Percentiles rank a stretch among this genome's conserved stretches.
Conservation (phyloP, 1,140 invertebrate genomes). For the Zaprionus lachaisei region DNA sequence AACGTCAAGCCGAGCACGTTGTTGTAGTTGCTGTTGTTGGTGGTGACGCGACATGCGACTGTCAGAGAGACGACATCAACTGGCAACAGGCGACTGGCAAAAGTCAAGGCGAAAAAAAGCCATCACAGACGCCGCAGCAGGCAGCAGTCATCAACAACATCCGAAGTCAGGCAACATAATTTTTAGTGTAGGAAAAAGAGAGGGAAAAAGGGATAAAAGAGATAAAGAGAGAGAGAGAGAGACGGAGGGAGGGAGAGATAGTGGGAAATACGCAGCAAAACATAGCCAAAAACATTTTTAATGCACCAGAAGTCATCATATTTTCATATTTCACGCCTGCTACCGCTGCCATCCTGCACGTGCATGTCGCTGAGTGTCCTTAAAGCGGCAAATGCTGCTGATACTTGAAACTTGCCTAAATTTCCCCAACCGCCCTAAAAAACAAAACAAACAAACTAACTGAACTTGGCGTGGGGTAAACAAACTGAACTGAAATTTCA, state of each 20-base stretch:
- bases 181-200: constrained; percentile 22
- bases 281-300: constrained; percentile 49
- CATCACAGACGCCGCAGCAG: constrained; percentile 39
- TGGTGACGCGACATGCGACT: constrained; percentile 36
- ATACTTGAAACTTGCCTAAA: constrained; percentile 36
- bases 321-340: constrained; percentile 69
- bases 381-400: constrained; percentile 48
- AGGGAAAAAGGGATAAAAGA: neutral
- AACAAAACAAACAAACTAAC: constrained; percentile 11
- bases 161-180: constrained; percentile 46
- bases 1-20: constrained; percentile 56
- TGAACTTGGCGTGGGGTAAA: constrained; percentile 37
- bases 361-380: constrained; percentile 48
- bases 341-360: constrained; percentile 25
- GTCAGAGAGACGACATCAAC: constrained; percentile 38
- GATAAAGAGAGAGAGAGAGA: constrained; percentile 17
- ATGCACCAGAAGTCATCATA: constrained; percentile 74
- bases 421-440: constrained; percentile 26
- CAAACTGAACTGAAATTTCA: constrained; percentile 64
- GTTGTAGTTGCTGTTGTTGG: constrained; percentile 22
- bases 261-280: constrained; percentile 1
- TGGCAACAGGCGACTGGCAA: constrained; percentile 21
- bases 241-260: neutral
- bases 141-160: constrained; percentile 42
- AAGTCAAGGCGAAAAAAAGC: constrained; percentile 6